These are phyloP conservation scores for Agonopterix heracliana DNA, from an alignment of 2,888 invertebrate genomes.

Conservation along the genomic window DNA sequence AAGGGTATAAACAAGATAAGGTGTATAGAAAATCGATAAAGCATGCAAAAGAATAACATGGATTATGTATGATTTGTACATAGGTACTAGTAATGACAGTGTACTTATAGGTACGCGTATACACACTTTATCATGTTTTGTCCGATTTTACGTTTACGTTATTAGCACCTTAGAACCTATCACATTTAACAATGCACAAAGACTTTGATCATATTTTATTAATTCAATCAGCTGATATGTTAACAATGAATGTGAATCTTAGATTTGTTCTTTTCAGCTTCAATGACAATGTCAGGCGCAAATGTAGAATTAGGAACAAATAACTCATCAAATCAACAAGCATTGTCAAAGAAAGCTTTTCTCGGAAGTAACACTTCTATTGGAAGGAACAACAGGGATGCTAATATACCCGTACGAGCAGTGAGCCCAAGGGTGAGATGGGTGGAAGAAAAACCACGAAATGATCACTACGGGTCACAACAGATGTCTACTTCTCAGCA, in stretches of 20 bases:
- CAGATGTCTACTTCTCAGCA: slow-evolving; percentile 63
- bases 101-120: slow-evolving; percentile 17
- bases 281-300: slow-evolving; percentile 81
- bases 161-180: slow-evolving; percentile 7
- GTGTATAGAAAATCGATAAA: slow-evolving; percentile 35
- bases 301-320: slow-evolving; percentile 74
- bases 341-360: slow-evolving; percentile 69
- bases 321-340: slow-evolving; percentile 58
- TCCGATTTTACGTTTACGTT: slow-evolving; percentile 8
- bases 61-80: slow-evolving; percentile 32
- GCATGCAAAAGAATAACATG: slow-evolving; percentile 49
- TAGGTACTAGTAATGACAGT: slow-evolving; percentile 27
- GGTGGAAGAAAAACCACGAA: slow-evolving; percentile 62
- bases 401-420: slow-evolving; percentile 68
- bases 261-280: slow-evolving; percentile 73
- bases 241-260: background rate
- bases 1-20: slow-evolving; percentile 55
- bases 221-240: too few relatives aligned
- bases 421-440: slow-evolving; percentile 71
- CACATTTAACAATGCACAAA: slow-evolving; percentile 3
- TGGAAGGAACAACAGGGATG: slow-evolving; percentile 62
- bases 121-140: slow-evolving; percentile 63
- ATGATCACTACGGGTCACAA: slow-evolving; percentile 58
- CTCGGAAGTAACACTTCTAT: slow-evolving; percentile 71
- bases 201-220: too few relatives aligned